Base-by-base conservation (phyloP, 2,113 vertebrate species). In the Alaudala cheleensis region DNA sequence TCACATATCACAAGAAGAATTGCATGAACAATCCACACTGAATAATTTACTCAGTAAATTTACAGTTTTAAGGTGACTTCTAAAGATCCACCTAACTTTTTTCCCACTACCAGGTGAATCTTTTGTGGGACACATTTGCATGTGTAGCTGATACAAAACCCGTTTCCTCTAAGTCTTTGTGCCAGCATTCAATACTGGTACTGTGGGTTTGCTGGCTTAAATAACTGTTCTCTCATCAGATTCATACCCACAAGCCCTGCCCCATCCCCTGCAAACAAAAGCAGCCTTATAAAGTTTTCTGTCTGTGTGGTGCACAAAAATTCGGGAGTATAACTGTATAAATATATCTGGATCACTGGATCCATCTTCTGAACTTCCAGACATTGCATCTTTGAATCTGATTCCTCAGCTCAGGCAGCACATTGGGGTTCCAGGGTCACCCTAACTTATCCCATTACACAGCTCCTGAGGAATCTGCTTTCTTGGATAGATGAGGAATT, bases 1-100 rank as follows among this genome's bases (percentile, higher is more conserved):
- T 76, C 82, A 76, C 65, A 69, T 65, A 81, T 60, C 47, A 58
- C 33, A 50, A n/a, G 54, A 82, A 76, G 42, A 83, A 56, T 49
- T 92, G 71, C n/a, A 58, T 61, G 71, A 93, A 26, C 47, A 88
- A 86, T 66, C 42, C 66, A 58, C 64, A 66, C 15, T 92, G 70
- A 92, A 94, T 92, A 88, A 94, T 88, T 95, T 60, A 54, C 21
- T 86, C 53, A 42, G 51, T 82, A 92, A 73, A 92, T 93, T 58
- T 80, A 49, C 33, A 66, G 19, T 66, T 95, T 77, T 94, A 88
- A 93, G 71, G 76, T 94, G 76, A 90, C 76, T 92, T 88, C 92
- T 88, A 65, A 93, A 86, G 29, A 81, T n/a, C 6, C 26, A 33
- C 51, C 28, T 47, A 73, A 65, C 56, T 66, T 83, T 74, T 71